Evolutionary conservation across 2,888 invertebrate genomes (phyloP), one percentile per base, ranked within the genome.

Genomic region (Alloscopus bannaensis): DNA sequence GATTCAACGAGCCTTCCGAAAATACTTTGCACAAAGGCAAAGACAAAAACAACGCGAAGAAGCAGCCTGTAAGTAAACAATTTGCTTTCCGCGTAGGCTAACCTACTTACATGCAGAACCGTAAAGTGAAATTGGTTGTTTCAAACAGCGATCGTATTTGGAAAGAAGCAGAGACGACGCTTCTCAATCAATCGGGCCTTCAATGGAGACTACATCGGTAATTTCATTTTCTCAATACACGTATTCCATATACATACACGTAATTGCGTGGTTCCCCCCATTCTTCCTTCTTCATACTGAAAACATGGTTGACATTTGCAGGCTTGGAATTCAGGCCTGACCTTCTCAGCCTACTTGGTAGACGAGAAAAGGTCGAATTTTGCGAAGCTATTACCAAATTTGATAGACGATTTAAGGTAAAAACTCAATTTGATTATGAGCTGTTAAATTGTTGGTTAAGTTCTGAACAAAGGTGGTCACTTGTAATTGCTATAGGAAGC

Each of bases 131-230:
- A n/a, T 59, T 59, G 29, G 31, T 31, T 59, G 79, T 55, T 70
- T 81, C 81, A 1, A 20, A 8, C 22, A 87, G 87, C 86, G 45
- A 86, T 90, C 77, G 87, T 90, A n/a, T 89, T 87, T 85, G 88
- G 89, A 1, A 91, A 91, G 87, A 93, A 93, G 87, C 91, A 93
- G 86, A 88, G 93, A 8, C 88, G 92, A 80, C 87, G 90, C 6
- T 90, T 89, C 86, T 92, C 92, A 81, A 86, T 93, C 24, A 92
- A 93, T 87, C 88, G 93, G 76, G 91, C 91, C 87, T 93, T 92
- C 88, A 90, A 91, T 47, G 92, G 92, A 4, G 93, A 93, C 87
- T 93, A 93, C 87, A 91, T 93, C 81, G 93, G 92, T 79, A 55
- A 42, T 45, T 28, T 45, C 8, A 26, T 26, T 22, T n/a, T n/a